Conservation (phyloP, 2,797 vertebrate genomes). For the Manis javanica region DNA sequence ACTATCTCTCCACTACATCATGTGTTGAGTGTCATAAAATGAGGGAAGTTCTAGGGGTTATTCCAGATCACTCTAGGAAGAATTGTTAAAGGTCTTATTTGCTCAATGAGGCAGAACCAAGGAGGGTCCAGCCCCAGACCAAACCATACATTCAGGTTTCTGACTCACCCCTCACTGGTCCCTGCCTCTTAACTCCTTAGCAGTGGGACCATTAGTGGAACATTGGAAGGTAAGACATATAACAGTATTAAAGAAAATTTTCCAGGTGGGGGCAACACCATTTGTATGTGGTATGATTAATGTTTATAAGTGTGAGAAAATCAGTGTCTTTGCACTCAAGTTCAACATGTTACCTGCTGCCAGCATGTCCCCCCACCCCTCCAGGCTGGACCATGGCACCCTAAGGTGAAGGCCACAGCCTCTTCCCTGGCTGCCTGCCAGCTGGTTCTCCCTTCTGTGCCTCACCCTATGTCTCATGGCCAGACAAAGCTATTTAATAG, state of each 20-base stretch:
- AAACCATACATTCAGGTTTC: neutral
- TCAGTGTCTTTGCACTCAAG: neutral
- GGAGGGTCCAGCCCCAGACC: neutral
- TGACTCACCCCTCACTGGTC: neutral
- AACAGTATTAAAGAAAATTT: neutral
- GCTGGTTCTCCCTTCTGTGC: neutral
- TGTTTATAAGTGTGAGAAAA: neutral
- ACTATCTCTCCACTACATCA: neutral
- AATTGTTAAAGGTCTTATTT: constrained; percentile 2
- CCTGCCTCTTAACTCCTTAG: neutral
- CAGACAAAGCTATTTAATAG: neutral
- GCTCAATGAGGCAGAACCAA: neutral
- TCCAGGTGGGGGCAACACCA: neutral
- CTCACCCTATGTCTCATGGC: neutral
- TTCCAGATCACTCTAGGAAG: neutral
- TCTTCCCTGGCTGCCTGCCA: neutral
- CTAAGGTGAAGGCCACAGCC: neutral
- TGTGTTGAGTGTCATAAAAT: neutral
- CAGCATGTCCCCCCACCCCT: no score
- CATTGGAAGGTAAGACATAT: neutral
- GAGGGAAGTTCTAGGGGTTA: neutral
- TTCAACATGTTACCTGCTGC: neutral
- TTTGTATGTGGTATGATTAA: neutral
- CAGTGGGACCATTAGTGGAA: neutral
- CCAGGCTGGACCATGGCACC: neutral